These are phyloP conservation scores for Chrysemys picta DNA, from an alignment of 2,113 vertebrate species.

Conservation along the genomic window DNA sequence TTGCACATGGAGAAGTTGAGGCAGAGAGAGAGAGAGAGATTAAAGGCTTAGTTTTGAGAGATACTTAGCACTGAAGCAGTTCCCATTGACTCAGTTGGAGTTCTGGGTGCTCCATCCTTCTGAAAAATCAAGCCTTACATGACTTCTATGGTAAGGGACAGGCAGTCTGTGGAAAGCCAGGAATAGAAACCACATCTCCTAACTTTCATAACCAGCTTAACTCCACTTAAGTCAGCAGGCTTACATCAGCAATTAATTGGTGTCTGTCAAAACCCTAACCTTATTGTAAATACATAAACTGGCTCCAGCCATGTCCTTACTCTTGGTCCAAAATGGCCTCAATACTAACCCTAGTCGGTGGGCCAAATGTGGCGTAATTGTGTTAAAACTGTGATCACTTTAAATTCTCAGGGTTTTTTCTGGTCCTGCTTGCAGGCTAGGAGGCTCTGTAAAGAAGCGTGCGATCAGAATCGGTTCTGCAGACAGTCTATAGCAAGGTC, in stretches of 20 bases:
- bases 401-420: background rate
- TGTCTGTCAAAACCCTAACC: background rate
- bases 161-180: rapidly evolving
- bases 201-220: background rate
- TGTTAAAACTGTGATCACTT: background rate
- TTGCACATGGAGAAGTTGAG: rapidly evolving
- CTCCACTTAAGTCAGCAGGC: background rate
- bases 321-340: background rate
- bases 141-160: background rate
- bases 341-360: background rate
- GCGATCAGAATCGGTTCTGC: background rate
- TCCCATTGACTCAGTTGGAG: background rate
- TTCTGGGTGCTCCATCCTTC: background rate
- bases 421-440: background rate
- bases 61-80: background rate
- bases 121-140: background rate
- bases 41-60: background rate
- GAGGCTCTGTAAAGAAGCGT: background rate
- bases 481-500: background rate
- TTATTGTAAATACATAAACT: background rate
- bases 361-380: background rate
- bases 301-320: background rate
- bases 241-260: background rate
- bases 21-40: background rate
- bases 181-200: background rate